phyloP scores from a whole-genome alignment of 1,140 invertebrate genomes.

The Ridgeia piscesae region DNA sequence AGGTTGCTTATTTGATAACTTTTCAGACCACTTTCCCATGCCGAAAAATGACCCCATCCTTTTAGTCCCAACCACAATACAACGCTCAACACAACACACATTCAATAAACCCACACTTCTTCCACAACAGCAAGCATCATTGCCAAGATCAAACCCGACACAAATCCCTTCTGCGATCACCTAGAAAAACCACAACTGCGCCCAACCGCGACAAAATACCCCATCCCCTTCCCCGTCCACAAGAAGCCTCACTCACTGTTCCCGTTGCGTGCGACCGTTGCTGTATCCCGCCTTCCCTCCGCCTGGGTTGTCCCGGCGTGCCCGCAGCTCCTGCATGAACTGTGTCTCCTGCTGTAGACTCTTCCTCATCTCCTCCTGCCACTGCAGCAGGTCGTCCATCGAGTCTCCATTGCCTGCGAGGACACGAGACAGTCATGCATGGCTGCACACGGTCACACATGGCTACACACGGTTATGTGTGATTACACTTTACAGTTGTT shows the following conservation, averaged over 20 bases:
- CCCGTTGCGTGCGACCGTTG: not conserved
- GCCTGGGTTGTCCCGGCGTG: not conserved
- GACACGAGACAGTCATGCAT: not conserved
- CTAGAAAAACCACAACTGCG: not conserved
- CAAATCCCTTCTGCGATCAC: no score
- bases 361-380: slow-evolving; percentile 69
- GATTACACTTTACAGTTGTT: no score
- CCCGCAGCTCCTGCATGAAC: slow-evolving; percentile 21
- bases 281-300: not conserved
- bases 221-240: not conserved
- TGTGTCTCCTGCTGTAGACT: slow-evolving; percentile 40
- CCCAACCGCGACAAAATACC: not conserved
- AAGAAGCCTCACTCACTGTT: not conserved
- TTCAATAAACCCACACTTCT: not conserved
- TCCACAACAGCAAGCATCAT: no score
- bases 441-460: not conserved
- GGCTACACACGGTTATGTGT: not conserved
- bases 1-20: not conserved
- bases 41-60: not conserved
- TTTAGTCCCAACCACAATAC: not conserved
- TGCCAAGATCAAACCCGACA: no score
- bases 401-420: not conserved
- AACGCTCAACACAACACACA: not conserved
- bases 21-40: not conserved
- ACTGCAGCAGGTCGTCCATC: slow-evolving; percentile 48